Base-by-base conservation (phyloP, 2,113 vertebrate genomes). In the Pipa parva region DNA sequence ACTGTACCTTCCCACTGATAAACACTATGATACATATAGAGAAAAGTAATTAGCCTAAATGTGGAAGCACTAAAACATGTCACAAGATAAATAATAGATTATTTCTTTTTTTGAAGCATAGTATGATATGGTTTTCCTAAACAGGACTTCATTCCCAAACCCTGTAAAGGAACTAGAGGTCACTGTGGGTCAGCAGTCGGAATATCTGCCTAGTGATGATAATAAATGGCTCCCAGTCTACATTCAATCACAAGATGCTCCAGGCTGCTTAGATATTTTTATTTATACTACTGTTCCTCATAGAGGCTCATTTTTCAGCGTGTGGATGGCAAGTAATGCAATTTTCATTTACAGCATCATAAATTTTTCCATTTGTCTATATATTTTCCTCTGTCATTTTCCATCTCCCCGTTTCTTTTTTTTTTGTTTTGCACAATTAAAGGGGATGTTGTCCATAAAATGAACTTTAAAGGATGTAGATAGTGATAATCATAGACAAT, bases 271-370 rank as follows among this genome's bases (percentile, higher is more conserved):
- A 25, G 26, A 61, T 52, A 58, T 42, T 49, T 59, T 60, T 69
- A 68, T 68, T 68, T 46, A 68, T 48, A 25, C 37, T 33, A 26
- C 63, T 57, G 12, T 65, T 56, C 45, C 25, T 57, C 55, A 39
- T 57, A 31, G n/a, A n/a, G 17, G 56, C n/a, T 69, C 66, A 69
- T 69, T 69, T 69, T 69, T 60, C 66, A 69, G 48, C 25, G 21
- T 22, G 13, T 3, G 17, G 22, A 52, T 48, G 37, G 13, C 56
- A 52, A 69, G 57, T 45, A 51, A 52, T 60, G 58, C 46, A 52
- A 48, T 61, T 50, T 59, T 59, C n/a, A 51, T 68, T 59, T 61
- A 29, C 48, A 54, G 31, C 59, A 24, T 37, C 57, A 69, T 69
- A 52, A 61, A 69, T 54, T 54, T 54, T 52, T 69, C 54, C 33